Base-by-base conservation (phyloP, 2,888 invertebrate genomes). In the Galerucella nymphaeae region DNA sequence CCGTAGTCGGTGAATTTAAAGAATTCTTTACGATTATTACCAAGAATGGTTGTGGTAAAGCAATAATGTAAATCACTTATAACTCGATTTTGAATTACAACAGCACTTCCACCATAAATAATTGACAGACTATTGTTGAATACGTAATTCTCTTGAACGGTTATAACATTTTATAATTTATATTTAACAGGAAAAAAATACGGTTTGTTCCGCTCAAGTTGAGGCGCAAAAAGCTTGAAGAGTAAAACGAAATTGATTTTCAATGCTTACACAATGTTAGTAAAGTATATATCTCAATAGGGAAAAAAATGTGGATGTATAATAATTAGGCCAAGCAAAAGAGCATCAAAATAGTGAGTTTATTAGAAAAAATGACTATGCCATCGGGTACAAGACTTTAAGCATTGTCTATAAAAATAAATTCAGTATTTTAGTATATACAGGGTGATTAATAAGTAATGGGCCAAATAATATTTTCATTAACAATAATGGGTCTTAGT, bases 21-120 rank as follows among this genome's bases (percentile, higher is more conserved):
- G 45, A 53, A 71, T 72, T 66, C 73, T 76, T 73, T 70, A 72
- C 70, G 74, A 66, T 74, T 74, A 74, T 71, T 72, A 74, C 71
- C 70, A 62, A 65, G 72, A 73, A 74, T 74, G 53, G 74, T 57
- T 61, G 55, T 72, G 61, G 66, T 61, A 50, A 23, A 55, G 50
- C 64, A 72, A 63, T 75, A 71, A 75, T 68, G 75, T 73, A 71
- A 70, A 70, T 65, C 66, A 66, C 67, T 67, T 72, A 72, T 61
- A 67, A 73, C 75, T 73, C 64, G 68, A 70, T 68, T 65, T 71
- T 65, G 66, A 64, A 69, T 72, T 72, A 75, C 69, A 64, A 74
- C 66, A 62, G 66, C 72, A 70, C 70, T 64, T 64, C 70, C 61
- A 59, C 70, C 66, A 75, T 72, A 70, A 72, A 72, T 75, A 75